phyloP scores from a whole-genome alignment of 1,140 invertebrate species.

The Frieseomelitta varia region DNA sequence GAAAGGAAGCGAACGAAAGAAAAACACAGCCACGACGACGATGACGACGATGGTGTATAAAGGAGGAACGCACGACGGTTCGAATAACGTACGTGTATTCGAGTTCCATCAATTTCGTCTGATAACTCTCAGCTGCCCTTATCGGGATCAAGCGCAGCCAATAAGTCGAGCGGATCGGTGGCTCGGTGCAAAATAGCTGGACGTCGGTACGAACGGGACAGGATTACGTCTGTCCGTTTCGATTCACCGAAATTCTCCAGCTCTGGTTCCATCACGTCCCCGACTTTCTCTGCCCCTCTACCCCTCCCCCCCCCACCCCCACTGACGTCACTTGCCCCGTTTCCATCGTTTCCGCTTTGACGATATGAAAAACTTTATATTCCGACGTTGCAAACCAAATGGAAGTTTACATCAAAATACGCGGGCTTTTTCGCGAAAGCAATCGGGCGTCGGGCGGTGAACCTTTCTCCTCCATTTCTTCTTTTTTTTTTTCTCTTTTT shows the following conservation, averaged over 20 bases:
- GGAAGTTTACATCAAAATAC: not conserved
- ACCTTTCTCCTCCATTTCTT: not conserved
- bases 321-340: too few relatives aligned
- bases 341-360: not conserved
- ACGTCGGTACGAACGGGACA: not conserved
- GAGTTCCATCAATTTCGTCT: conserved; percentile 25
- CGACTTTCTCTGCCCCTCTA: not conserved
- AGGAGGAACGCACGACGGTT: not conserved
- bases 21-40: too few relatives aligned
- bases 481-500: too few relatives aligned
- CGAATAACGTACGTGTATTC: not conserved
- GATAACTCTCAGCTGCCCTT: conserved; percentile 44
- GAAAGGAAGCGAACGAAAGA: too few relatives aligned
- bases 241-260: not conserved
- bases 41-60: too few relatives aligned
- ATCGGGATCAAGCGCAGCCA: conserved; percentile 36
- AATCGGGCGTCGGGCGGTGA: not conserved
- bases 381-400: not conserved
- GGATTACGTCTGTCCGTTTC: not conserved
- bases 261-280: not conserved
- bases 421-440: not conserved
- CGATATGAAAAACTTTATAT: not conserved
- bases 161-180: conserved; percentile 52
- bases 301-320: too few relatives aligned
- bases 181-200: conserved; percentile 53